phyloP scores from a whole-genome alignment of 2,888 invertebrate genomes.

The Sesia bembeciformis region DNA sequence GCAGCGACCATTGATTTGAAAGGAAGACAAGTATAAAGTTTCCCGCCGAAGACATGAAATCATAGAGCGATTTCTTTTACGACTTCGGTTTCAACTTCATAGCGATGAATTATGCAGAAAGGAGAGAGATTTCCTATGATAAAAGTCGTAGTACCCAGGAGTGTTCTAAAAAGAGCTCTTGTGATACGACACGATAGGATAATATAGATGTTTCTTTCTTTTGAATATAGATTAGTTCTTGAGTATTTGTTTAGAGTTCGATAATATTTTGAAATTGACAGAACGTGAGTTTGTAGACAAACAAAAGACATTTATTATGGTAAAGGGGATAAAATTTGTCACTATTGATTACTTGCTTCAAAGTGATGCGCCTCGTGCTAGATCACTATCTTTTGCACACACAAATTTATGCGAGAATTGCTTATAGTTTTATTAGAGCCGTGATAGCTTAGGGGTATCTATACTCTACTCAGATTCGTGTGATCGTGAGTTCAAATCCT shows the following conservation, averaged over 20 bases:
- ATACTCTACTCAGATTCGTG: too few species aligned
- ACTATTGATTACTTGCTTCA: too few species aligned
- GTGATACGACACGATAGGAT: slow-evolving; percentile 42
- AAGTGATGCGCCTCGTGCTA: too few species aligned
- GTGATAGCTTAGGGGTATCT: too few species aligned
- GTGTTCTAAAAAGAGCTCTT: slow-evolving; percentile 46
- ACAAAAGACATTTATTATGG: too few species aligned
- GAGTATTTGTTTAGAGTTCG: too few species aligned
- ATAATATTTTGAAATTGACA: neutral
- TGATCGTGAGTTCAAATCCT: too few species aligned
- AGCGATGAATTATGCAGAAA: slow-evolving; percentile 73
- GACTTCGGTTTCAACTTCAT: slow-evolving; percentile 73
- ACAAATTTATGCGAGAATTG: too few species aligned
- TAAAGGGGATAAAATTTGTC: too few species aligned
- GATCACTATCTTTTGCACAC: too few species aligned
- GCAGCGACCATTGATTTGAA: slow-evolving; percentile 51
- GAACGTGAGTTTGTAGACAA: neutral
- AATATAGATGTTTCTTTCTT: slow-evolving; percentile 11
- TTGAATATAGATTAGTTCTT: slow-evolving; percentile 8
- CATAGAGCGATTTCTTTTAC: slow-evolving; percentile 74
- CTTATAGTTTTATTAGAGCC: too few species aligned
- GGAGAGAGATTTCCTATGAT: slow-evolving; percentile 70
- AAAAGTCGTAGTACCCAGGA: slow-evolving; percentile 69
- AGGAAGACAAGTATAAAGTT: slow-evolving; percentile 64
- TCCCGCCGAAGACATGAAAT: slow-evolving; percentile 67